Conservation (phyloP, 1,140 invertebrate species). For the Orchestia grillus region DNA sequence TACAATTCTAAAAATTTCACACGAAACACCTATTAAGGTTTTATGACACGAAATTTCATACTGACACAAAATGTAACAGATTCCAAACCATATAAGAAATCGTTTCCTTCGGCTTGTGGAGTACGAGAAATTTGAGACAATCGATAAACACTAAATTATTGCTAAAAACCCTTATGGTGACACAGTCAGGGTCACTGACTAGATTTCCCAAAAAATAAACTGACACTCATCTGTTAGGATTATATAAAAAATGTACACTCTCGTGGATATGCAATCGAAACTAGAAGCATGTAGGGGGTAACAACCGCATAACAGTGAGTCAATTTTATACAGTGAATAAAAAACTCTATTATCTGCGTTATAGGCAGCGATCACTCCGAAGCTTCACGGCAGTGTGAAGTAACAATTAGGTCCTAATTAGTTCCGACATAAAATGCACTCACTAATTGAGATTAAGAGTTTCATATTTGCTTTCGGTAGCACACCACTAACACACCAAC, state of each 20-base stretch:
- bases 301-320: background rate
- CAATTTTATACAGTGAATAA: background rate
- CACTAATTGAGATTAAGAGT: background rate
- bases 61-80: background rate
- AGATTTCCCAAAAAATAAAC: background rate
- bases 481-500: conserved; percentile 1
- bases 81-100: background rate
- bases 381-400: background rate
- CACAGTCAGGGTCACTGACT: background rate
- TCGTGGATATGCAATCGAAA: background rate
- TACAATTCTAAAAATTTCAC: background rate
- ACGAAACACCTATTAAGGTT: background rate
- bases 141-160: background rate
- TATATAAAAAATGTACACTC: background rate
- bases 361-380: background rate
- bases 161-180: background rate
- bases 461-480: conserved; percentile 16
- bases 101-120: background rate
- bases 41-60: background rate
- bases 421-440: background rate
- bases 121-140: background rate
- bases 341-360: background rate
- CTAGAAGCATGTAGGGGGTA: background rate
- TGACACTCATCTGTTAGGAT: background rate
- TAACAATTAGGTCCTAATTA: background rate